Evolutionary conservation across 2,888 invertebrate genomes (phyloP), one percentile per base, ranked within the genome.

Genomic region (Cryptocheilus praepositus): DNA sequence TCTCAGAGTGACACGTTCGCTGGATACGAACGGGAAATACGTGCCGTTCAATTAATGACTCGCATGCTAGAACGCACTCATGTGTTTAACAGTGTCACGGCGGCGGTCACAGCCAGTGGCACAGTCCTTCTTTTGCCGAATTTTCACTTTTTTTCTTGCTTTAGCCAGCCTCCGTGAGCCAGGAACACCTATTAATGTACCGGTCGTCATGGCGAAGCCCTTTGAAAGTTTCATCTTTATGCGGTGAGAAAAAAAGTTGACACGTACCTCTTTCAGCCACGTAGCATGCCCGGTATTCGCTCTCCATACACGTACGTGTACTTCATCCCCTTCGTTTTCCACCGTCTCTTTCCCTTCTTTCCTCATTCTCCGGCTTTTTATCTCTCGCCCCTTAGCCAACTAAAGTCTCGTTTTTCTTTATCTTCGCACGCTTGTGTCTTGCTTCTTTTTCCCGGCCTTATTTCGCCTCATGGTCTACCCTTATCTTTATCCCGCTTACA

Each of bases 11-110:
- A 11, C 13, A 36, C 36, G 13, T 36, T 7, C 8, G 36, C 25
- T 5, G 25, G 25, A 3, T 25, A 25, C 13, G 36, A 11, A 1
- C 36, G 36, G 7, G 36, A 15, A 28, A 22, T n/a, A 21, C 46
- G 16, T 19, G 25, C n/a, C 22, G 52, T 52, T 45, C 64, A 49
- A 71, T 70, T 71, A 71, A 73, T 68, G 64, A 58, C 61, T 21
- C 61, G 25, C 61, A 22, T 22, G 49, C 56, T n/a, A 19, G n/a
- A 60, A 59, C 54, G 44, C 64, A 56, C 44, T 51, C 53, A 61
- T 22, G 61, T 71, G 64, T 68, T 71, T 67, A 62, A 69, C 68
- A 55, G 61, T 52, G 52, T 58, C 44, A 18, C n/a, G 16, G 25
- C 43, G 43, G 18, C 36, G 36, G 36, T 36, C 36, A 7, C 11